phyloP scores from a whole-genome alignment of 2,113 vertebrate genomes.

The Sebastes schlegelii region DNA sequence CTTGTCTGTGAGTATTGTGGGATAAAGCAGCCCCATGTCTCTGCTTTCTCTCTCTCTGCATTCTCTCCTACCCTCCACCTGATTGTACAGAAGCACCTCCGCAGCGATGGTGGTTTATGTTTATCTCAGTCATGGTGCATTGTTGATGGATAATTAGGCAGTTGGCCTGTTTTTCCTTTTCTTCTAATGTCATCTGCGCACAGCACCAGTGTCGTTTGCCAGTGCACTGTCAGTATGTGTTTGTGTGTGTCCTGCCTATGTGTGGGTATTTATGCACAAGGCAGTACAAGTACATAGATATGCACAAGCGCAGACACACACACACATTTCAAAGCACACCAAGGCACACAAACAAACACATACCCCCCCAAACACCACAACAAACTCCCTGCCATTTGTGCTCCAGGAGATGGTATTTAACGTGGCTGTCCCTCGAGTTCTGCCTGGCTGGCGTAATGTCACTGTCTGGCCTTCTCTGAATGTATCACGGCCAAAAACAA shows the following conservation, averaged over 20 bases:
- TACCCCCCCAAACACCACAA: constrained; percentile 45
- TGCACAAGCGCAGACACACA: constrained; percentile 22
- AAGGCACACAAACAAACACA: constrained; percentile 46
- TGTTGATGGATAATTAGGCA: constrained; percentile 70
- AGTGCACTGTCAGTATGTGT: constrained; percentile 13
- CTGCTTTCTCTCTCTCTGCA: background rate
- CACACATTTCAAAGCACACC: constrained; percentile 15
- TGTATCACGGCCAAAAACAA: constrained; percentile 70
- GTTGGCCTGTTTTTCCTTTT: constrained; percentile 32
- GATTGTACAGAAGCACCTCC: background rate
- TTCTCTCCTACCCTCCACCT: background rate
- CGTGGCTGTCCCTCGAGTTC: constrained; percentile 59
- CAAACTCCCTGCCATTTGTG: constrained; percentile 72
- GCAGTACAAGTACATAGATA: constrained; percentile 19
- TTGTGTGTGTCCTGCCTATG: background rate
- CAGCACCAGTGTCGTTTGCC: constrained; percentile 36
- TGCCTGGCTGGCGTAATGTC: constrained; percentile 74
- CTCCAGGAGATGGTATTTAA: constrained; percentile 81
- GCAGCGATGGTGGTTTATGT: constrained; percentile 2
- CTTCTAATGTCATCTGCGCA: constrained; percentile 50
- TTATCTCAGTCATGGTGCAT: constrained; percentile 50
- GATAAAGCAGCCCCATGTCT: constrained; percentile 6
- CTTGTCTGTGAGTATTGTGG: constrained; percentile 6
- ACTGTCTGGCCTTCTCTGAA: constrained; percentile 76
- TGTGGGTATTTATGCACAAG: background rate